These are phyloP conservation scores for Peromyscus californicus DNA, from an alignment of 2,113 vertebrate species.

Conservation along the genomic window DNA sequence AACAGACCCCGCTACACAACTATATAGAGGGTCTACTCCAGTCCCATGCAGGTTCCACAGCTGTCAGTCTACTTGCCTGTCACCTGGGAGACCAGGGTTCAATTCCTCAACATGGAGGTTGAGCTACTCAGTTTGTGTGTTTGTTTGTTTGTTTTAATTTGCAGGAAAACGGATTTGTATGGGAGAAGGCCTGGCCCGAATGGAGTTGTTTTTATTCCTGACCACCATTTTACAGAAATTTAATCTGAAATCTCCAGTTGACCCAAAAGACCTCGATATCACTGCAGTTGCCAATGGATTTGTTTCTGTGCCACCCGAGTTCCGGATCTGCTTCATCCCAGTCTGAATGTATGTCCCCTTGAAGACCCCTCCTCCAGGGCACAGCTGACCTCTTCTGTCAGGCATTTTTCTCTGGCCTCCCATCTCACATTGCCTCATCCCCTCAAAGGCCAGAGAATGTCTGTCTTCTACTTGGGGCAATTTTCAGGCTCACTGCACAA, in stretches of 20 bases:
- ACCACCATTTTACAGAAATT: constrained; percentile 75
- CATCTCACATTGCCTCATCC: not conserved
- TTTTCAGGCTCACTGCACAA: not conserved
- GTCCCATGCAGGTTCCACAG: too few relatives aligned
- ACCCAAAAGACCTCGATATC: constrained; percentile 3
- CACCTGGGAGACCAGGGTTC: too few relatives aligned
- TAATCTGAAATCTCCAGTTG: constrained; percentile 43
- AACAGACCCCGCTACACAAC: too few relatives aligned
- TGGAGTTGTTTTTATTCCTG: constrained; percentile 81
- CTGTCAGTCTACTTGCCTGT: too few relatives aligned
- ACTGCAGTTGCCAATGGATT: not conserved
- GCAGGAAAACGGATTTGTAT: not conserved
- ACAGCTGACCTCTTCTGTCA: not conserved
- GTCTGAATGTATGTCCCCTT: not conserved
- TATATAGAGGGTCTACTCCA: too few relatives aligned
- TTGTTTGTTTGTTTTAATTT: not conserved
- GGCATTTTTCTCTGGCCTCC: accelerated
- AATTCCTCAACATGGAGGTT: too few relatives aligned
- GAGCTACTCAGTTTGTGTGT: too few relatives aligned
- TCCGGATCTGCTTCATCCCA: not conserved
- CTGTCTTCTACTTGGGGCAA: not conserved
- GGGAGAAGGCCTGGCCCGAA: constrained; percentile 76
- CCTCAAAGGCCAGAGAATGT: not conserved
- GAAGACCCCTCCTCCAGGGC: not conserved
- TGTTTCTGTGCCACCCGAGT: not conserved